A percentile compares a stretch with the other conserved stretches of the same genome.
Conservation (phyloP, 2,888 invertebrate species). For the Trissolcus japonicus region DNA sequence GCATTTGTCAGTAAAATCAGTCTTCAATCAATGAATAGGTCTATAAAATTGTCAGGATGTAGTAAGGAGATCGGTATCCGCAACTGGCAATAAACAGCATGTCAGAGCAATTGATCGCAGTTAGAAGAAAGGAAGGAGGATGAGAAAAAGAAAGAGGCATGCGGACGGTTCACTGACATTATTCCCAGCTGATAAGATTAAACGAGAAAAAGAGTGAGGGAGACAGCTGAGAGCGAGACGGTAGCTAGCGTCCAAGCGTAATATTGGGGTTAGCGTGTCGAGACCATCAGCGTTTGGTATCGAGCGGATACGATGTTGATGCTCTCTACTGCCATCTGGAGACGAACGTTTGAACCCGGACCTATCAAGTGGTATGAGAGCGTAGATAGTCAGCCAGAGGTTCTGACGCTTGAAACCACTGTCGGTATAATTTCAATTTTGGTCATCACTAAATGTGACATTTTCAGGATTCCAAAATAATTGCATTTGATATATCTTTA, state of each 20-base stretch:
- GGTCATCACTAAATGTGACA: too few species aligned
- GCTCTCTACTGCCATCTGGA: conserved; percentile 50
- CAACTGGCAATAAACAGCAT: conserved; percentile 28
- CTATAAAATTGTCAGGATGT: conserved; percentile 5
- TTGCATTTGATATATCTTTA: neutral
- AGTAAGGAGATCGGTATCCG: neutral
- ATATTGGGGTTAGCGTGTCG: conserved; percentile 72
- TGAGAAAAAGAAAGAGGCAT: conserved; percentile 8
- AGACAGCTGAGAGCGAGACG: conserved; percentile 30
- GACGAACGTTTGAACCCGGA: conserved; percentile 16
- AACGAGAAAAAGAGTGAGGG: conserved; percentile 29
- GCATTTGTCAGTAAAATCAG: neutral
- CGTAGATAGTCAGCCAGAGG: conserved; percentile 52
- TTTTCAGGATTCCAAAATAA: neutral
- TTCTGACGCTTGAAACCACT: conserved; percentile 32
- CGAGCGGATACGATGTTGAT: conserved; percentile 45
- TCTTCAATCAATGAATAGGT: neutral
- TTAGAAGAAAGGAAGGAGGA: conserved; percentile 30
- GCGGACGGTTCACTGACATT: conserved; percentile 56
- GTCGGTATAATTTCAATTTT: conserved; percentile 39
- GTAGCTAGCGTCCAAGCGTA: conserved; percentile 55
- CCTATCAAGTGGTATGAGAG: conserved; percentile 37
- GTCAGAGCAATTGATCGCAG: conserved; percentile 41
- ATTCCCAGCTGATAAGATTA: conserved; percentile 54
- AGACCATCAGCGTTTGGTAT: conserved; percentile 47